Evolutionary conservation across 2,797 vertebrate species (phyloP), one percentile per base, ranked within the genome.

Genomic region (Florisuga fusca): DNA sequence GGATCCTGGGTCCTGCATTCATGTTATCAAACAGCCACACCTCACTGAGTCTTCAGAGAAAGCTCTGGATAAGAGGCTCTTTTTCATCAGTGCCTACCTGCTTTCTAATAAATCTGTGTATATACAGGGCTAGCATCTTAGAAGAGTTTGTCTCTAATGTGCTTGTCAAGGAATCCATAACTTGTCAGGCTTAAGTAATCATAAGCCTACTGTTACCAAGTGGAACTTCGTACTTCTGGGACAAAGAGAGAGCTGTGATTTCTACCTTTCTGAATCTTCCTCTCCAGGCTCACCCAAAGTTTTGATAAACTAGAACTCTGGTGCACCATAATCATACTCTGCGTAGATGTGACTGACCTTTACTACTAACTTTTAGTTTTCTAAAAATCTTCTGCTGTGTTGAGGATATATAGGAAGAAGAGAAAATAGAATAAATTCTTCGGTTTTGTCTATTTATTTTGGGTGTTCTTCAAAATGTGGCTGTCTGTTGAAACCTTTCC

Each of bases 111-210:
- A 85, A 81, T 86, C 72, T 72, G 12, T 87, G 64, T 72, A 54
- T 95, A 95, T 84, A 75, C 19, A 91, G 38, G 58, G 58, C 55
- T 91, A 76, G 34, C 55, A 69, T 78, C 73, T 89, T 87, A 62
- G 72, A 89, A 85, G 34, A 58, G 25, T 72, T 76, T 87, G 12
- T 80, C 64, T 77, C 26, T 64, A 51, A 77, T 34, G 36, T 80
- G 23, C 64, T 90, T 84, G n/a, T 79, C 73, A 73, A 78, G 43
- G 34, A 34, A 86, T 36, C 0, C 2, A 78, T 63, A 88, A 69
- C 38, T 66, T 38, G 34, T 31, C 34, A 53, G 63, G 50, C 72
- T 81, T 94, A 78, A 84, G 29, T 84, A 88, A 63, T 79, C 14
- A 5, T 66, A 55, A 77, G 66, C 27, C 14, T 79, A 36, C 38